Base-by-base conservation (phyloP, 2,888 invertebrate species). In the Beris chalybata region DNA sequence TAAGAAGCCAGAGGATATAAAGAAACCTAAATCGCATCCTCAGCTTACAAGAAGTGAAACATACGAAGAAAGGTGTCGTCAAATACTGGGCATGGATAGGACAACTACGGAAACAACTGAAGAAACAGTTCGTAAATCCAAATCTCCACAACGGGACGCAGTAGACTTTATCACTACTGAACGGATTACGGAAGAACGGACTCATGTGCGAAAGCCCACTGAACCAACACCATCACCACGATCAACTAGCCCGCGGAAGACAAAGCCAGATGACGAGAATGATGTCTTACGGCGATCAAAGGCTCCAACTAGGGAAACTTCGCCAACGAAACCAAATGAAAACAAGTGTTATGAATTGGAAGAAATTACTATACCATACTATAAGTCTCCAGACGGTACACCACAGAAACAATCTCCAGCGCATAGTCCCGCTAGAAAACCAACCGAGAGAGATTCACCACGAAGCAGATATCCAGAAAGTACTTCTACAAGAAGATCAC, bases 51-150 rank as follows among this genome's bases (percentile, higher is more conserved):
- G 89, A 72, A 85, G 87, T 45, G 89, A 90, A 77, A 89, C 89
- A 1, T 90, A 89, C 70, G 89, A 89, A 76, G 89, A 89, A 76
- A 82, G 89, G 43, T 89, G 89, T 71, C 83, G 87, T 45, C 85
- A 88, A 74, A 89, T 89, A 72, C 81, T 89, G 47, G 89, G 89
- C 4, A 86, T 89, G 82, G 76, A 79, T 50, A 48, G 50, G 6
- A 30, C 13, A n/a, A 47, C 47, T 12, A 29, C 29, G n/a, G 29
- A 52, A 12, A 44, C 15, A 29, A 32, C 45, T 22, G 32, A 4
- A 0, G 58, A 59, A 57, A 57, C 29, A 7, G 38, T 30, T 7
- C 7, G n/a, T 5, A 31, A 22, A 29, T 48, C 48, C 7, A 61
- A 57, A 53, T 5, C 58, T 38, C n/a, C 53, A 64, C 31, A 12